phyloP scores from a whole-genome alignment of 2,113 vertebrate species.

The Nannobrachium achirus region DNA sequence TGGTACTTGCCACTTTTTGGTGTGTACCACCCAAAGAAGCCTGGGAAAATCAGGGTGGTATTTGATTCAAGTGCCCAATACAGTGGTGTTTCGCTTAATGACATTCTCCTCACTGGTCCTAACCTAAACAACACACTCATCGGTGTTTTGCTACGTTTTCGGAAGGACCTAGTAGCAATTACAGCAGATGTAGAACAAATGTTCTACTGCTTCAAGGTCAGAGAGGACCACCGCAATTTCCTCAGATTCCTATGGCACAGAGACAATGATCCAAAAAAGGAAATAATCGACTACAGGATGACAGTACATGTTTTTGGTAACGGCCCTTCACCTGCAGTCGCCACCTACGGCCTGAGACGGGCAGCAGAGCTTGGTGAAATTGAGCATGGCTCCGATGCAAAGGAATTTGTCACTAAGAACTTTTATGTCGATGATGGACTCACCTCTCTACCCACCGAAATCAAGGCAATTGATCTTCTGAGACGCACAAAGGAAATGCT shows the following conservation, averaged over 20 bases:
- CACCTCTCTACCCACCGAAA: too few species aligned
- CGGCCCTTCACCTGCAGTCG: too few species aligned
- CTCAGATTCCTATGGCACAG: slow-evolving; percentile 32
- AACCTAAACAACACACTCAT: slow-evolving; percentile 36
- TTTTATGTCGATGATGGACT: too few species aligned
- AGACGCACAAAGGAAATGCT: too few species aligned
- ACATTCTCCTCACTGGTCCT: background rate
- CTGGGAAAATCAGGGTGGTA: slow-evolving; percentile 31
- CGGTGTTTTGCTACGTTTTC: slow-evolving; percentile 14
- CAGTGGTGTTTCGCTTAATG: background rate
- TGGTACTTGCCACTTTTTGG: slow-evolving; percentile 36
- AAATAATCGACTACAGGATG: slow-evolving; percentile 37
- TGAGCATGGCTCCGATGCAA: too few species aligned
- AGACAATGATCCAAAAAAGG: slow-evolving; percentile 25
- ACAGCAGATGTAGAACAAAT: slow-evolving; percentile 36
- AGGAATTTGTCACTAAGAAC: too few species aligned
- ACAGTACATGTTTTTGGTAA: slow-evolving; percentile 11
- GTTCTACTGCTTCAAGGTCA: slow-evolving; percentile 42
- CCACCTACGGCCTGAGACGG: too few species aligned
- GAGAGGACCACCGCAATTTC: slow-evolving; percentile 7
- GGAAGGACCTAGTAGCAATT: slow-evolving; percentile 10
- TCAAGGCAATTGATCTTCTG: too few species aligned
- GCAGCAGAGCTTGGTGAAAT: background rate
- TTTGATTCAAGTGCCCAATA: slow-evolving; percentile 10
- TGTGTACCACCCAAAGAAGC: slow-evolving; percentile 4